A percentile compares a stretch with the other conserved stretches of the same genome.
Evolutionary conservation across 2,888 invertebrate species (phyloP).

Genomic region (Lumbricus terrestris): DNA sequence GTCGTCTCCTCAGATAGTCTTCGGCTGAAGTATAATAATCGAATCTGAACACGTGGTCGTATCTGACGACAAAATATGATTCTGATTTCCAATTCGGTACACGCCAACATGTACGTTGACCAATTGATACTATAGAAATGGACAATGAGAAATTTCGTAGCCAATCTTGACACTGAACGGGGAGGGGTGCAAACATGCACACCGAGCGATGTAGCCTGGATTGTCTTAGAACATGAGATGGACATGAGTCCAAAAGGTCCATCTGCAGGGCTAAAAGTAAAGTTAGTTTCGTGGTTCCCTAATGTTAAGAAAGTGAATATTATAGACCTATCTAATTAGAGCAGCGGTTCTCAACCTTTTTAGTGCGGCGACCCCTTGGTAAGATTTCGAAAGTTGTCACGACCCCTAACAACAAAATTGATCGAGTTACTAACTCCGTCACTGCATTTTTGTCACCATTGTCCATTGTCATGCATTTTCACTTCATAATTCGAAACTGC

Average conservation of each 20-base stretch:
- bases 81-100: not conserved
- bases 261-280: not conserved
- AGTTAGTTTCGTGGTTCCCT: not conserved
- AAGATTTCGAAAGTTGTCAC: too few relatives aligned
- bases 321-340: too few relatives aligned
- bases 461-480: too few relatives aligned
- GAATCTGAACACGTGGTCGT: not conserved
- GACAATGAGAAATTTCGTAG: not conserved
- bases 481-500: too few relatives aligned
- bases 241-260: too few relatives aligned
- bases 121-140: too few relatives aligned
- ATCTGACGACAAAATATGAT: not conserved
- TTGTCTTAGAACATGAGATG: not conserved
- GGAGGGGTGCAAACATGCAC: not conserved
- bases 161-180: not conserved
- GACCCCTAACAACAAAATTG: too few relatives aligned
- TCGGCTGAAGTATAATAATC: not conserved
- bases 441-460: too few relatives aligned
- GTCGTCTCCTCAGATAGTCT: not conserved
- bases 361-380: too few relatives aligned
- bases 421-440: too few relatives aligned
- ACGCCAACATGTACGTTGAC: not conserved
- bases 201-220: not conserved
- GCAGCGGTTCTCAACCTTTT: too few relatives aligned
- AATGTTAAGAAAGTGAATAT: too few relatives aligned